Conservation (phyloP, 2,888 invertebrate genomes). For the Leptopilina syphax region DNA sequence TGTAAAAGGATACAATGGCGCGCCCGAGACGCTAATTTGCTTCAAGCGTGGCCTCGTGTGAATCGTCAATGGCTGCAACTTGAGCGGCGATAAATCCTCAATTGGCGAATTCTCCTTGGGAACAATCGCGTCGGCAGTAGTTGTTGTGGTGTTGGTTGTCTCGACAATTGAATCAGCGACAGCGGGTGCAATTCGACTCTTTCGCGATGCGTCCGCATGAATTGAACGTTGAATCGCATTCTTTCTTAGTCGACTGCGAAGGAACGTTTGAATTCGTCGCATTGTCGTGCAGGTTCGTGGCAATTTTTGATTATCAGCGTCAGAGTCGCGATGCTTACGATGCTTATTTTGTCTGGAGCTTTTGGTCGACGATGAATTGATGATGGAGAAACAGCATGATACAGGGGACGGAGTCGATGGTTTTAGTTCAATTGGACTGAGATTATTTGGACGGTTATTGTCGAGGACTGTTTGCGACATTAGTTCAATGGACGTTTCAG, state of each 20-base stretch:
- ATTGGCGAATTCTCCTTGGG: constrained; percentile 5
- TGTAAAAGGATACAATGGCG: constrained; percentile 49
- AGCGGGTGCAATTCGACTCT: constrained; percentile 65
- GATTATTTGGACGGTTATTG: constrained; percentile 35
- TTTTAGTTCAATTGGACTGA: constrained; percentile 61
- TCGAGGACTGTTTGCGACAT: constrained; percentile 59
- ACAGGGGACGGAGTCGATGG: constrained; percentile 74
- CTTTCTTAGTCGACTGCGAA: constrained; percentile 67
- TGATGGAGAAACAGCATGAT: constrained; percentile 72
- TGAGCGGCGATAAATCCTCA: constrained; percentile 54
- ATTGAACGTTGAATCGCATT: constrained; percentile 62
- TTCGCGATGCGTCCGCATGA: constrained; percentile 58
- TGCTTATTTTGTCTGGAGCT: constrained; percentile 44
- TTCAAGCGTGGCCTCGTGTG: constrained; percentile 56
- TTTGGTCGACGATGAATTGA: constrained; percentile 58
- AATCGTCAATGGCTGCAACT: constrained; percentile 65
- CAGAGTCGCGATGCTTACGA: constrained; percentile 26
- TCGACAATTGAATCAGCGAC: constrained; percentile 50
- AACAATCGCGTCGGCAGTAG: constrained; percentile 34
- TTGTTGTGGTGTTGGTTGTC: constrained; percentile 36
- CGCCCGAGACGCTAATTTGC: constrained; percentile 48
- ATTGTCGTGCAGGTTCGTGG: constrained; percentile 67
- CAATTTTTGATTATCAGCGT: constrained; percentile 45
- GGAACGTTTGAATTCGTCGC: constrained; percentile 69
- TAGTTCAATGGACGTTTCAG: constrained; percentile 70